phyloP scores from a whole-genome alignment of 2,113 vertebrate genomes.

The Passer montanus region DNA sequence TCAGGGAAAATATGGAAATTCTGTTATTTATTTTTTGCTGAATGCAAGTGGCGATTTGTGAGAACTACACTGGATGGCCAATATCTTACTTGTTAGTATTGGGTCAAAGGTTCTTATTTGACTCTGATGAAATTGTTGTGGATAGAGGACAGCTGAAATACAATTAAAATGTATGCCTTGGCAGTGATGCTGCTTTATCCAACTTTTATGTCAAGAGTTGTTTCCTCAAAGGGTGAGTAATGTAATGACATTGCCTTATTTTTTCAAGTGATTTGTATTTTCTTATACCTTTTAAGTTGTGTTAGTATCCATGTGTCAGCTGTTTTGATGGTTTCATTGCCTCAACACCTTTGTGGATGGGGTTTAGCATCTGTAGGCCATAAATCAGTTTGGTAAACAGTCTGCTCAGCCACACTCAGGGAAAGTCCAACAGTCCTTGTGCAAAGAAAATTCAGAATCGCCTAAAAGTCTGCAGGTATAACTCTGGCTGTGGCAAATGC shows the following conservation, averaged over 20 bases:
- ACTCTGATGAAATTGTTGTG: not conserved
- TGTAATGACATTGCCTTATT: not conserved
- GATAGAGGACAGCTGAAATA: not conserved
- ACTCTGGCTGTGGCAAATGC: not conserved
- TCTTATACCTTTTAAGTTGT: not conserved
- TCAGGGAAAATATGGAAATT: not conserved
- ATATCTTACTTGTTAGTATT: not conserved
- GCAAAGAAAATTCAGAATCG: not conserved
- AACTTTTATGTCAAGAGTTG: not conserved
- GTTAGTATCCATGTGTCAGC: not conserved
- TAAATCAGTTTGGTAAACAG: not conserved
- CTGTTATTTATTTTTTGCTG: not conserved
- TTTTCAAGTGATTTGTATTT: not conserved
- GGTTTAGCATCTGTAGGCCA: not conserved
- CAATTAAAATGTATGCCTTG: not conserved
- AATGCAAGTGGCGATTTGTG: not conserved
- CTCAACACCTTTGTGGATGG: not conserved
- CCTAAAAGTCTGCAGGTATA: not conserved
- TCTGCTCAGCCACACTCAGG: not conserved
- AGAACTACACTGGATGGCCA: rapidly evolving
- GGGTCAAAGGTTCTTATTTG: not conserved
- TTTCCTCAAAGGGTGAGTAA: not conserved
- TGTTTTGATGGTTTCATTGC: not conserved
- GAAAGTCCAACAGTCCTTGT: not conserved
- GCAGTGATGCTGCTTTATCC: not conserved